These are phyloP conservation scores for Drosophila sproati DNA, from an alignment of 1,140 invertebrate species.

Conservation along the genomic window DNA sequence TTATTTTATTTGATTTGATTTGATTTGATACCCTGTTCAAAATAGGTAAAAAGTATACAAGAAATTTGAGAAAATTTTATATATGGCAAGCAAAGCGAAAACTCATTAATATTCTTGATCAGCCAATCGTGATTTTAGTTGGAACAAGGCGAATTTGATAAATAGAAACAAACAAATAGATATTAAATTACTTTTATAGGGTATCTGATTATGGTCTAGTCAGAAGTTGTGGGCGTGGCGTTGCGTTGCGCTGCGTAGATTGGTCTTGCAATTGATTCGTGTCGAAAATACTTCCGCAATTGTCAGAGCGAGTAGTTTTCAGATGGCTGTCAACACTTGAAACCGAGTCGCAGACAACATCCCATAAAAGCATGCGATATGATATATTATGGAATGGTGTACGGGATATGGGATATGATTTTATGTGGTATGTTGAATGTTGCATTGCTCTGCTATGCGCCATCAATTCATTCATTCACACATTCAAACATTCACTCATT, in stretches of 20 bases:
- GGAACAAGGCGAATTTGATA: no score
- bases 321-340: slow-evolving; percentile 38
- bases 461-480: slow-evolving; percentile 17
- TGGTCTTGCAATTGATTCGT: slow-evolving; percentile 28
- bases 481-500: background rate
- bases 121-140: no score
- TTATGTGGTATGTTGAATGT: background rate
- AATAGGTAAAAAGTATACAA: no score
- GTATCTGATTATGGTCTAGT: background rate
- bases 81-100: no score
- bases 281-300: slow-evolving; percentile 47
- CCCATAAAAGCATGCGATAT: slow-evolving; percentile 22
- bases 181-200: background rate
- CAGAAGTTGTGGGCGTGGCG: background rate
- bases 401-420: background rate
- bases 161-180: no score
- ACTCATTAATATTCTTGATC: no score
- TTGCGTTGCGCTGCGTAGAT: background rate
- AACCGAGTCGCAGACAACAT: slow-evolving; percentile 24
- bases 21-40: background rate
- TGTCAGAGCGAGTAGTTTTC: slow-evolving; percentile 22
- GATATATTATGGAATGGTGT: background rate
- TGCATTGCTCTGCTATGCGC: background rate
- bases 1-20: no score
- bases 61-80: no score